Percentiles rank a stretch among this genome's conserved stretches.
These are phyloP conservation scores for Drosophila chauvacae DNA, from an alignment of 1,140 invertebrate species.

Conservation along the genomic window DNA sequence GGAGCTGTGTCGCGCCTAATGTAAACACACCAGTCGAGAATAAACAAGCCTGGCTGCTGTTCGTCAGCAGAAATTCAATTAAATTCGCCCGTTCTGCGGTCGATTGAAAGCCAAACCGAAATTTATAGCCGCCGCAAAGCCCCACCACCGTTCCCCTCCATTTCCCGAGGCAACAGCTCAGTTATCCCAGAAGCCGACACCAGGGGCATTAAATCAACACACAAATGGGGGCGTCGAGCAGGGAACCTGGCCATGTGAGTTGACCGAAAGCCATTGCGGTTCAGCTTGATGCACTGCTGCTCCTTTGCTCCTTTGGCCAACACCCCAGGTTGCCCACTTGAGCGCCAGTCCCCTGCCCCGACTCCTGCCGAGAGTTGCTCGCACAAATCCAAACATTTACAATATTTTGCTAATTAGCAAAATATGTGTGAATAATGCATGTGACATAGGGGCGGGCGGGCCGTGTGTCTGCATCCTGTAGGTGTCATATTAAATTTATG, in stretches of 20 bases:
- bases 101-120: constrained; percentile 73
- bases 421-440: constrained; percentile 82
- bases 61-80: constrained; percentile 65
- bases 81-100: constrained; percentile 58
- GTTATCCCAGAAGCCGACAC: constrained; percentile 52
- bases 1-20: constrained; percentile 53
- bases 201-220: constrained; percentile 71
- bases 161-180: constrained; percentile 28
- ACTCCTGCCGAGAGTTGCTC: constrained; percentile 13
- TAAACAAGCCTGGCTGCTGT: constrained; percentile 20
- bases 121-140: constrained; percentile 67
- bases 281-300: constrained; percentile 63
- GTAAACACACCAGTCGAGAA: constrained; percentile 48
- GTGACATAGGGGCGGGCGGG: constrained; percentile 19
- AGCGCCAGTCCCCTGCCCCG: background rate
- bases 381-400: constrained; percentile 81
- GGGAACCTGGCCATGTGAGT: constrained; percentile 39
- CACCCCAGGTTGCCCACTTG: background rate
- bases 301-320: constrained; percentile 36
- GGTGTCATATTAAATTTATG: constrained; percentile 82
- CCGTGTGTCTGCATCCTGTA: constrained; percentile 30
- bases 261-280: constrained; percentile 61
- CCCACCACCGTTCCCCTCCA: constrained; percentile 8
- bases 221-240: constrained; percentile 10
- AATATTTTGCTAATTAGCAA: constrained; percentile 83